These are phyloP conservation scores for Oreocharis arfaki DNA, from an alignment of 2,113 vertebrate species.

Conservation along the genomic window DNA sequence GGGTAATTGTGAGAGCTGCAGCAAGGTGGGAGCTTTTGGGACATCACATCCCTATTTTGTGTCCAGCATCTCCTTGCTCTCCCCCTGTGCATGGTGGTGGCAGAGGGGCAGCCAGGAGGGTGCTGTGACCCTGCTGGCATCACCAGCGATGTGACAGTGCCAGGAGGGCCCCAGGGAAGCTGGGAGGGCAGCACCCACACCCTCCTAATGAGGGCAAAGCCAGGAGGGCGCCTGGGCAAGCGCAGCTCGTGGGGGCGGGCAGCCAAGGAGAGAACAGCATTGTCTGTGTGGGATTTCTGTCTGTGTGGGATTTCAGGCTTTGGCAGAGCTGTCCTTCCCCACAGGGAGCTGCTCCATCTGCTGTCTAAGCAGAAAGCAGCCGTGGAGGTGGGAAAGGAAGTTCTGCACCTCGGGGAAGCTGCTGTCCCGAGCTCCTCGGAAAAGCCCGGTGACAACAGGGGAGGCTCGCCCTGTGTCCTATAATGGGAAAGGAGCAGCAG, in stretches of 20 bases:
- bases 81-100: not conserved
- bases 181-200: not conserved
- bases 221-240: not conserved
- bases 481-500: not conserved
- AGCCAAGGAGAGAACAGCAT: not conserved
- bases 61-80: not conserved
- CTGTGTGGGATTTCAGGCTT: not conserved
- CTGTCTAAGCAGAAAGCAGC: not conserved
- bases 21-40: not conserved
- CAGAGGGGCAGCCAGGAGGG: not conserved
- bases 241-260: not conserved
- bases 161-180: not conserved
- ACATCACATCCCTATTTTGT: not conserved
- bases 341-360: not conserved
- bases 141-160: rapidly evolving
- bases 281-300: not conserved
- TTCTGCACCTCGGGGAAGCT: not conserved
- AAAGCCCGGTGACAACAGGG: not conserved
- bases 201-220: not conserved
- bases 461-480: not conserved
- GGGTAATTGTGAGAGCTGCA: not conserved
- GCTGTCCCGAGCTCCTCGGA: not conserved
- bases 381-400: not conserved
- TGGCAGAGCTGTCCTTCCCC: not conserved
- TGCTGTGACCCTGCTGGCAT: not conserved